Percentiles rank a stretch among this genome's conserved stretches.
Conservation (phyloP, 2,888 invertebrate species). For the Eledona agricola region DNA sequence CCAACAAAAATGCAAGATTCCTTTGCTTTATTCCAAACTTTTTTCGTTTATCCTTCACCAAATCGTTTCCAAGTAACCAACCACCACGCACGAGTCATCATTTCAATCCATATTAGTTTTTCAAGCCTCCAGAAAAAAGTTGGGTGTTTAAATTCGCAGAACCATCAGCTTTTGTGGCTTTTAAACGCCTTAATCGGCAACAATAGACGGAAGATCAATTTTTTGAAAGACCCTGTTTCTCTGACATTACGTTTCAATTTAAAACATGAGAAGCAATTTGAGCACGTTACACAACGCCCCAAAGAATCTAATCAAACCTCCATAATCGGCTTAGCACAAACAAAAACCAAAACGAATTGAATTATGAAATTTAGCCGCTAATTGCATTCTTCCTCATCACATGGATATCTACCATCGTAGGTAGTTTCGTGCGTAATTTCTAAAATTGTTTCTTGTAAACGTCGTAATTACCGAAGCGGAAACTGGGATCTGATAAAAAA, state of each 20-base stretch:
- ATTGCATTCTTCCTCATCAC: slow-evolving; percentile 16
- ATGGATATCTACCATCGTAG: neutral
- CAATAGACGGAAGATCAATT: slow-evolving; percentile 1
- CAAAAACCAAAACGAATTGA: slow-evolving; percentile 4
- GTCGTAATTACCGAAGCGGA: slow-evolving; percentile 12
- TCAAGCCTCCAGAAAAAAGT: no score
- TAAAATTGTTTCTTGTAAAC: slow-evolving; percentile 9
- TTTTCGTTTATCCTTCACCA: no score
- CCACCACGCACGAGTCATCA: no score
- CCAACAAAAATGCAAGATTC: no score
- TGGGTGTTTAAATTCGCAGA: neutral
- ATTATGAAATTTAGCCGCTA: slow-evolving; percentile 1
- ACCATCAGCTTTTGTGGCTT: neutral
- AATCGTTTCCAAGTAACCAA: no score
- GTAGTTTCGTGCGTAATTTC: slow-evolving; percentile 7
- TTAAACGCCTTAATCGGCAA: slow-evolving; percentile 1
- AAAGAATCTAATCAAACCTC: no score
- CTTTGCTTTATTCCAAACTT: no score
- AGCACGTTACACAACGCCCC: slow-evolving; percentile 1
- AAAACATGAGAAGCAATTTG: slow-evolving; percentile 8
- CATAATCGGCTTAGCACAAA: slow-evolving; percentile 7
- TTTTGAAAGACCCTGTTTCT: slow-evolving; percentile 1
- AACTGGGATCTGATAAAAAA: slow-evolving; percentile 15
- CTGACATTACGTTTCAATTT: slow-evolving; percentile 4
- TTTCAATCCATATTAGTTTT: no score